Evolutionary conservation across 2,113 vertebrate species (phyloP).

Genomic region (Vombatus ursinus): DNA sequence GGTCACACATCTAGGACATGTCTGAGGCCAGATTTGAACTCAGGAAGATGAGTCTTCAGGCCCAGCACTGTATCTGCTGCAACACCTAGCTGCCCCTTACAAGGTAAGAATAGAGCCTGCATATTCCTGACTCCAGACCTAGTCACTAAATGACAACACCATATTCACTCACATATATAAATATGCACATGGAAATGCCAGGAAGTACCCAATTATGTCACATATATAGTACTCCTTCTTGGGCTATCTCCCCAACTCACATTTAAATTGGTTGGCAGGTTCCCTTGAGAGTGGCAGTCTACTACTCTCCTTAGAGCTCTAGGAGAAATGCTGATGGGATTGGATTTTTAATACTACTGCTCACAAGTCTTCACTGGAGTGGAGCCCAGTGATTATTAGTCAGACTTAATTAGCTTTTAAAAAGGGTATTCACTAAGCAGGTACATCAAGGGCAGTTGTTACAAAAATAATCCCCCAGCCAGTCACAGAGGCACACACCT

Average conservation of each 20-base stretch:
- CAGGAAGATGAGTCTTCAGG: not conserved
- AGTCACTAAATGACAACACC: not conserved
- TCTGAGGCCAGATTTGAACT: not conserved
- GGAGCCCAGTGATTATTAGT: not conserved
- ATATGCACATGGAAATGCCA: not conserved
- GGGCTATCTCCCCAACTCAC: not conserved
- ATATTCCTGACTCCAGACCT: not conserved
- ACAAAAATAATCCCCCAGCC: not conserved
- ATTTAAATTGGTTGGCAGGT: not conserved
- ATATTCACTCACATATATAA: not conserved
- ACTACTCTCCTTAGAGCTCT: not conserved
- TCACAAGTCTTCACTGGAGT: not conserved
- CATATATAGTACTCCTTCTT: not conserved
- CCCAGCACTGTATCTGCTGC: not conserved
- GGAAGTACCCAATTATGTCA: not conserved
- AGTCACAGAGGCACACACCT: not conserved
- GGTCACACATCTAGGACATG: not conserved
- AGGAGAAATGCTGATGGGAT: not conserved
- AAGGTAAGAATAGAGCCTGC: not conserved
- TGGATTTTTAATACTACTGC: not conserved
- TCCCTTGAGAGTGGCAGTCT: not conserved
- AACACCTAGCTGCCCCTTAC: not conserved
- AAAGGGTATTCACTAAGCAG: not conserved
- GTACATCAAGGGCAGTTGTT: not conserved
- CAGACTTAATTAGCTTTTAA: not conserved